Conservation (phyloP, 2,797 vertebrate genomes). For the Botia kubotai region DNA sequence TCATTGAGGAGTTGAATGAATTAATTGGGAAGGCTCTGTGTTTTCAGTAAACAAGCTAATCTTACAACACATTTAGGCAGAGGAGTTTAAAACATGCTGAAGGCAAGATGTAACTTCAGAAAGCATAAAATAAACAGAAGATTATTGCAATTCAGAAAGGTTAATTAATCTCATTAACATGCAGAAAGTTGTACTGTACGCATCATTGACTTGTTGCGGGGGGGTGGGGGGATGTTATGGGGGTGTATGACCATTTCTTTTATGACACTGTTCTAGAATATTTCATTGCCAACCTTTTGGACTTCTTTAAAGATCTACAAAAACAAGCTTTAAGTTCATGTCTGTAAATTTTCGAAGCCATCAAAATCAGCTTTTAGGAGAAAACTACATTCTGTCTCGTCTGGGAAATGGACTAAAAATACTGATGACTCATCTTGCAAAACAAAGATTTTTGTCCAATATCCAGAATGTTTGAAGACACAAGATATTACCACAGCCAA, state of each 20-base stretch:
- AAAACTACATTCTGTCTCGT: neutral
- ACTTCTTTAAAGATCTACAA: too few species aligned
- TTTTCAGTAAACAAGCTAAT: slow-evolving; percentile 37
- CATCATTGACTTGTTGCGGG: neutral
- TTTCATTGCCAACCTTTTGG: neutral
- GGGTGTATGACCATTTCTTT: neutral
- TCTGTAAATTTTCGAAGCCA: too few species aligned
- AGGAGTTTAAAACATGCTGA: slow-evolving; percentile 13
- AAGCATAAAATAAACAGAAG: neutral
- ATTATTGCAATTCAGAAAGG: slow-evolving; percentile 19
- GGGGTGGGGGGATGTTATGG: neutral
- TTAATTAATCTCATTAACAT: slow-evolving; percentile 24
- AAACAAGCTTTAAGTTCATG: too few species aligned
- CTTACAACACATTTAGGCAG: slow-evolving; percentile 21
- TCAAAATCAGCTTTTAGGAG: too few species aligned
- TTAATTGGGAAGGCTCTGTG: slow-evolving; percentile 23
- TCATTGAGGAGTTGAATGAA: slow-evolving; percentile 28
- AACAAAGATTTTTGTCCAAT: too few species aligned
- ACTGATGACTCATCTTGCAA: too few species aligned
- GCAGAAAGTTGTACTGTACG: neutral
- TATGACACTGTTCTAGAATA: neutral
- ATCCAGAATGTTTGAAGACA: too few species aligned
- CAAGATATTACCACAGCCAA: neutral
- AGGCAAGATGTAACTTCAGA: slow-evolving; percentile 18
- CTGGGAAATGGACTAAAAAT: neutral